Conservation (phyloP, 2,113 vertebrate genomes). For the Mus pahari region DNA sequence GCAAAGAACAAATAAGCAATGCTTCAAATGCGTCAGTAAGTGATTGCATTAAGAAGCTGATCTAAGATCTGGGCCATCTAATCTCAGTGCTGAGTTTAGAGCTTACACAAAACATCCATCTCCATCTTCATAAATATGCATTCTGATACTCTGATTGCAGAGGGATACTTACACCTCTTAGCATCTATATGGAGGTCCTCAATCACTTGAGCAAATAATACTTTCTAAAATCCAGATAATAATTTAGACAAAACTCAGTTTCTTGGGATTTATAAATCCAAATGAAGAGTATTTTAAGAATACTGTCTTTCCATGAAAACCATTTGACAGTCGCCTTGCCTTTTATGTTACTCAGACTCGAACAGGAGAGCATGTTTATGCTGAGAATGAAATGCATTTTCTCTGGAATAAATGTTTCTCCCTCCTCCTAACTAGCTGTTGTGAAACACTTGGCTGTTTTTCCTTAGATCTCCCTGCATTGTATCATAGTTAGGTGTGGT, state of each 20-base stretch:
- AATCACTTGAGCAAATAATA: not conserved
- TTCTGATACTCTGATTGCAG: not conserved
- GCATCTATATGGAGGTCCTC: not conserved
- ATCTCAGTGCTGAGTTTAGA: not conserved
- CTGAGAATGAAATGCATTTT: slow-evolving; percentile 29
- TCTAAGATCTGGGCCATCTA: not conserved
- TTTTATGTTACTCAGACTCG: slow-evolving; percentile 8
- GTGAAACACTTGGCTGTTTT: slow-evolving; percentile 63
- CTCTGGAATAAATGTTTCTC: not conserved
- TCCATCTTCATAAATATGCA: not conserved
- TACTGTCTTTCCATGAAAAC: not conserved
- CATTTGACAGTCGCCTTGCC: not conserved
- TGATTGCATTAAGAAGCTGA: not conserved
- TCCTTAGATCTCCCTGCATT: slow-evolving; percentile 43
- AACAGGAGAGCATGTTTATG: not conserved
- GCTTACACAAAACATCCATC: not conserved
- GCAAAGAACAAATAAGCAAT: not conserved
- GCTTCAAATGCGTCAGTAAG: not conserved
- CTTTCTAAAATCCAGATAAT: not conserved
- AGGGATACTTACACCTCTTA: not conserved
- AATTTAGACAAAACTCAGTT: not conserved
- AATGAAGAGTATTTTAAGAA: slow-evolving; percentile 4
- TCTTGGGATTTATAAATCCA: not conserved
- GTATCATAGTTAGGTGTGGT: slow-evolving; percentile 72
- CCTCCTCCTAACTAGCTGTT: slow-evolving; percentile 27